Evolutionary conservation across 2,113 vertebrate species (phyloP), one percentile per base, ranked within the genome.

Genomic region (Puma concolor): DNA sequence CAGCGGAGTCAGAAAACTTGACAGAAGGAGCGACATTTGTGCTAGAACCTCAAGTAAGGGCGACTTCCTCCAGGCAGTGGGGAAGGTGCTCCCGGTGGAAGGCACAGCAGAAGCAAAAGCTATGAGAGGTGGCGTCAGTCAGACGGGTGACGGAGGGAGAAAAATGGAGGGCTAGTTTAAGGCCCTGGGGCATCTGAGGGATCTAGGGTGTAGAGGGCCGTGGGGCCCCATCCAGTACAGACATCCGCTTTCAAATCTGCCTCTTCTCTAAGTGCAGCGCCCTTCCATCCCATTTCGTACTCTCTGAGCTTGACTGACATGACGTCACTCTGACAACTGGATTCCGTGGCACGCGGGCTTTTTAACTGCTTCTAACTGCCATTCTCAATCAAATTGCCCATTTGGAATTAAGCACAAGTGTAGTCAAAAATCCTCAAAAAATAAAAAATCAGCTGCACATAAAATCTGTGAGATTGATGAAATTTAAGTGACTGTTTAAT

Each of bases 111-210:
- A 81, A 48, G 48, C 33, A 4, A 10, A n/a, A 27, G 16, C 17
- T 36, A 4, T 23, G 25, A 63, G 19, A 31, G 31, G 27, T 14
- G 6, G 4, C 44, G 3, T 19, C 48, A 14, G 15, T 21, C 60
- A 67, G 0, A 13, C 5, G 25, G 81, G 10, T 2, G 2, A 13
- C 4, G 0, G 1, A 0, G 0, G 1, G 48, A 27, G 25, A 54
- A 17, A 33, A n/a, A 31, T 50, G 16, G 25, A 17, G 17, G 1
- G 1, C 9, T 7, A 12, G 13, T 4, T 14, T 7, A 3, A 52
- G 66, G 29, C 1, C 1, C 19, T 1, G 10, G 25, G 16, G 50
- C 15, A 0, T 4, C 38, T 21, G 9, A 13, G 57, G 21, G 17
- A 16, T 3, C 71, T 2, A 1, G 29, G 27, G 5, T 16, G 25